Evolutionary conservation across 2,113 vertebrate genomes (phyloP).

Genomic region (Corydoras maculifer): DNA sequence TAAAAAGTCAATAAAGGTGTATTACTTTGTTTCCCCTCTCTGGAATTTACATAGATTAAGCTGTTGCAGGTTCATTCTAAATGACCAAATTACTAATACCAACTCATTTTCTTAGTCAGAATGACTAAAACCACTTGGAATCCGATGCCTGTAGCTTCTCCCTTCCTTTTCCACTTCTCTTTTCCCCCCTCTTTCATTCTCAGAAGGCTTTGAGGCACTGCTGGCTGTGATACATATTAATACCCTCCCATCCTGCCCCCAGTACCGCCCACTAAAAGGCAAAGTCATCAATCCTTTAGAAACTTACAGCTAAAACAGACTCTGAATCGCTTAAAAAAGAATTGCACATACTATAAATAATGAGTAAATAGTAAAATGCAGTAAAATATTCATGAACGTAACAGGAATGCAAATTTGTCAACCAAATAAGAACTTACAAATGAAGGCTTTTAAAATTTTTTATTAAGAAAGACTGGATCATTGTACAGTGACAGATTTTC

Average conservation of each 20-base stretch:
- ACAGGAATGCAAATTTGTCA: too few relatives aligned
- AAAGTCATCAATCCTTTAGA: conserved; percentile 40
- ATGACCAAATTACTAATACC: too few relatives aligned
- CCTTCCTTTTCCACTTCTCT: conserved; percentile 6
- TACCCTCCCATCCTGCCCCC: conserved; percentile 16
- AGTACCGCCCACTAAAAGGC: background rate
- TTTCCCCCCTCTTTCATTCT: background rate
- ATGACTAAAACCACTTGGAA: conserved; percentile 20
- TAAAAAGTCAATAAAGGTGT: too few relatives aligned
- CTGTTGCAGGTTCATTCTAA: too few relatives aligned
- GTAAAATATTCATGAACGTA: too few relatives aligned
- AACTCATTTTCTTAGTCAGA: too few relatives aligned
- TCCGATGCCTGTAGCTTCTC: conserved; percentile 30
- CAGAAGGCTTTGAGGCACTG: conserved; percentile 17
- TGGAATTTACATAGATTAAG: too few relatives aligned
- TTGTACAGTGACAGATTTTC: conserved; percentile 24
- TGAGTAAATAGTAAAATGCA: too few relatives aligned
- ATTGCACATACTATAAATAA: too few relatives aligned
- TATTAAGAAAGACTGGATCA: conserved; percentile 32
- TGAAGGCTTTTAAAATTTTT: background rate
- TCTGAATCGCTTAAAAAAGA: background rate
- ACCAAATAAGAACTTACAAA: too few relatives aligned
- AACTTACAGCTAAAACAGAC: background rate
- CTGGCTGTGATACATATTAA: conserved; percentile 53
- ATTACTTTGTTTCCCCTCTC: too few relatives aligned